These are phyloP conservation scores for Crambe crambe DNA, from an alignment of 37 sponge, comb jelly and placozoan species.

Conservation along the genomic window DNA sequence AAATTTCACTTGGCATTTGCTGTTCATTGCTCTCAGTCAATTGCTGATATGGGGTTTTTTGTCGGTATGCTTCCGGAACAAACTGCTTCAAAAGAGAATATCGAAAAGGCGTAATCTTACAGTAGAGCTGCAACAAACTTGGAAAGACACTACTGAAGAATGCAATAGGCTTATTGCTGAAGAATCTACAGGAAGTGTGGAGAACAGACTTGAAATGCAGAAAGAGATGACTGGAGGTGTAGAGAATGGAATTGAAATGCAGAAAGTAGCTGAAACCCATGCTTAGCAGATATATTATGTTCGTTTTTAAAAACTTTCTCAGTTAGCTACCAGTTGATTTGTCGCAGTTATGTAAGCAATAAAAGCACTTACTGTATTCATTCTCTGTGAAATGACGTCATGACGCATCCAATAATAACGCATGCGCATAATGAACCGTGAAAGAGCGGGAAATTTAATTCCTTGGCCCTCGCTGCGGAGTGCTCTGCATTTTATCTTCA, in stretches of 20 bases:
- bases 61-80: not conserved
- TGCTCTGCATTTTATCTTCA: too few species aligned
- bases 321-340: too few species aligned
- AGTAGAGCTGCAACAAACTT: not conserved
- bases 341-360: too few species aligned
- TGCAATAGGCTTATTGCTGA: conserved; percentile 10
- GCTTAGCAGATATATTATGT: too few species aligned
- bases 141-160: conserved; percentile 5
- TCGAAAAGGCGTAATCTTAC: not conserved
- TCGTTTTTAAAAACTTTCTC: too few species aligned
- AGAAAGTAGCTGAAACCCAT: conserved; percentile 7
- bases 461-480: too few species aligned
- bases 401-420: too few species aligned
- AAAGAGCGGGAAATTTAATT: too few species aligned
- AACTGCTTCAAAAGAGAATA: not conserved
- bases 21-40: conserved; percentile 25
- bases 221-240: conserved; percentile 10
- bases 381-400: too few species aligned
- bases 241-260: conserved; percentile 16
- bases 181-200: conserved; percentile 1
- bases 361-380: too few species aligned
- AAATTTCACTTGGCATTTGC: conserved; percentile 41
- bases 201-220: conserved; percentile 19
- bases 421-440: too few species aligned
- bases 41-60: conserved; percentile 29